Evolutionary conservation across 2,888 invertebrate species (phyloP).

Genomic region (Parapristionchus giblindavisi): DNA sequence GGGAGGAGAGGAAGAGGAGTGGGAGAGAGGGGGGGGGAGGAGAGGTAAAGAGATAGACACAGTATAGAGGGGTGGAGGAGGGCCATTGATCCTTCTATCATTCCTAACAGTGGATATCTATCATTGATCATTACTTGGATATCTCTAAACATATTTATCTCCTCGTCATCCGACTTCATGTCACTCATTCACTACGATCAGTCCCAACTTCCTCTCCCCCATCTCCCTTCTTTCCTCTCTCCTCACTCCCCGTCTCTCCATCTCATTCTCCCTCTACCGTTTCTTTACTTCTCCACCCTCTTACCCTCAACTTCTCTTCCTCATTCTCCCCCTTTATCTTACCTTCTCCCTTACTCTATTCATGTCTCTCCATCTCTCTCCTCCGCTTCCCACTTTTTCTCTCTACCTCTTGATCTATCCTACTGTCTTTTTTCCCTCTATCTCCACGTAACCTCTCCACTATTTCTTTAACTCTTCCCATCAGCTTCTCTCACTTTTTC

Average conservation of each 20-base stretch:
- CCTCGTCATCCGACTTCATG: not conserved
- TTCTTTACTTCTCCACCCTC: not conserved
- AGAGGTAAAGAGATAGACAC: slow-evolving; percentile 25
- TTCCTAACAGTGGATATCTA: not conserved
- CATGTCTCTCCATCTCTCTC: slow-evolving; percentile 1
- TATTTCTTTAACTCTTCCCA: not conserved
- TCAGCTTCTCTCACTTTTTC: not conserved
- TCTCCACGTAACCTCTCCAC: slow-evolving; percentile 2
- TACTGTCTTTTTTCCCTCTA: slow-evolving; percentile 38
- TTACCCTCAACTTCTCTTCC: not conserved
- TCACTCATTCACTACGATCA: not conserved
- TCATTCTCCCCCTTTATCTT: not conserved
- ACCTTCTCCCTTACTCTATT: not conserved
- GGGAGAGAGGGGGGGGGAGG: not conserved
- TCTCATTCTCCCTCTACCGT: not conserved
- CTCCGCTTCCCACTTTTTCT: slow-evolving; percentile 4
- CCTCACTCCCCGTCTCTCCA: slow-evolving; percentile 13
- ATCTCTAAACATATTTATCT: not conserved
- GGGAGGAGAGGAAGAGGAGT: slow-evolving; percentile 18
- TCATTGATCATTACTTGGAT: not conserved
- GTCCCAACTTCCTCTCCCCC: slow-evolving; percentile 2
- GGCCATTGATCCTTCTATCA: not conserved
- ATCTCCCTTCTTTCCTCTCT: not conserved
- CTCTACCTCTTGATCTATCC: slow-evolving; percentile 37
- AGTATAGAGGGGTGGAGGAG: slow-evolving; percentile 11